Percentiles rank a stretch among this genome's conserved stretches.
Evolutionary conservation across 2,113 vertebrate genomes (phyloP).

Genomic region (Eleginops maclovinus): DNA sequence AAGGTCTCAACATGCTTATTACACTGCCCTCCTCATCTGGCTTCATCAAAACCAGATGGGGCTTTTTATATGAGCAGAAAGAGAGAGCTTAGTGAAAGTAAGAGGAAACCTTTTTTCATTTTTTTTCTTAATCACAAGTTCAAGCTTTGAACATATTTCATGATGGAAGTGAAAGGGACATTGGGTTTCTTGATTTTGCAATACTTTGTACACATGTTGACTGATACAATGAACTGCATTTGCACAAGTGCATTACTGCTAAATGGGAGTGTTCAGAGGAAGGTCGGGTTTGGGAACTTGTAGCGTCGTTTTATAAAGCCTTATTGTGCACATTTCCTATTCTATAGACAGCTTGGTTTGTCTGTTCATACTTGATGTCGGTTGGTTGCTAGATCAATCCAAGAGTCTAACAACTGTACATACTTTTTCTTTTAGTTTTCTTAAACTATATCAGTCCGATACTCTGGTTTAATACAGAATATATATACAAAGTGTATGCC

Average conservation of each 20-base stretch:
- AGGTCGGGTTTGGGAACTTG: neutral
- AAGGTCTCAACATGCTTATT: conserved; percentile 79
- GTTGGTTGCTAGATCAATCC: neutral
- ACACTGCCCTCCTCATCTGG: conserved; percentile 65
- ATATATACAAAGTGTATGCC: too few relatives aligned
- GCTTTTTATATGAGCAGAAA: conserved; percentile 44
- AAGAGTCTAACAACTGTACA: neutral
- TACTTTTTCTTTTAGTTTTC: neutral
- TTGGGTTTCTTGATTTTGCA: neutral
- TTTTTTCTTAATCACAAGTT: conserved; percentile 41
- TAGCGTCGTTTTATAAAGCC: neutral
- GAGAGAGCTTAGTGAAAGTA: conserved; percentile 16
- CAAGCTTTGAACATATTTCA: neutral
- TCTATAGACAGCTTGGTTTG: neutral
- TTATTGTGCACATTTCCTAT: neutral
- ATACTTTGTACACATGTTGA: neutral
- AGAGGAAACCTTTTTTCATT: conserved; percentile 38
- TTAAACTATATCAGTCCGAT: too few relatives aligned
- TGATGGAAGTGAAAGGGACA: conserved; percentile 5
- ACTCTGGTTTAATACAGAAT: neutral
- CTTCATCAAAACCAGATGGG: conserved; percentile 76
- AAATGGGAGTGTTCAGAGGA: neutral
- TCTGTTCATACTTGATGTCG: neutral
- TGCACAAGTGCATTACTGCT: neutral
- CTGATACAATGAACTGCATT: neutral